Evolutionary conservation across 2,113 vertebrate species (phyloP), one percentile per base, ranked within the genome.

Genomic region (Callocephalon fimbriatum): DNA sequence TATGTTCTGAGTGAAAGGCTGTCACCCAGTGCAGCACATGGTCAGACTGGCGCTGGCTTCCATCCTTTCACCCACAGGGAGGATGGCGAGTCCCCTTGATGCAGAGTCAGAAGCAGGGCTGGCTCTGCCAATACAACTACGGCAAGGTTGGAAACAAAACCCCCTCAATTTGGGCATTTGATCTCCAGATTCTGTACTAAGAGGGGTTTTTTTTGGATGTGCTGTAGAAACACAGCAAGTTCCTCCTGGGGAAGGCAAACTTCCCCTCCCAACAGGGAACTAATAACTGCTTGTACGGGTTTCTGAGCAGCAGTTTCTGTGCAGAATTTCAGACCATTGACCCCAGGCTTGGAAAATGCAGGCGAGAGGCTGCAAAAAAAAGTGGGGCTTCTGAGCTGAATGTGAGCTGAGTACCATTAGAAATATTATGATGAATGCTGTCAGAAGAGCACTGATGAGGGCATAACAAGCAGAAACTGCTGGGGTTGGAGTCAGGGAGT

Each of bases 241-340:
- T 97, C 95, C 88, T 92, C 72, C 47, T 92, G 9, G 21, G 10
- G 51, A 20, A 56, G 9, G 54, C 37, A 71, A 84, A 87, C 78
- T 95, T 97, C 95, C 92, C 19, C 4, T 92, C 53, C 22, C 7
- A 22, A 92, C 31, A 45, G 37, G 83, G 96, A 97, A 95, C 76
- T 88, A 74, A 13, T 40, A 68, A 93, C 68, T 25, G 23, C 35
- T 81, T 37, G 10, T 48, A 45, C 0, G 3, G 25, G 51, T 73
- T 91, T 86, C 63, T 93, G 38, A 61, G 45, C 12, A 21, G 87
- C 47, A 54, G 29, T 58, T 93, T 44, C 77, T 50, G 29, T 23
- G 56, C 40, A 66, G 53, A 73, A 67, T 63, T 74, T 86, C 14
- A 18, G 42, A 25, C 14, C 15, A 2, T 20, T 93, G 51, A 62